phyloP scores from a whole-genome alignment of 2,113 vertebrate species.

The Sorex fumeus region DNA sequence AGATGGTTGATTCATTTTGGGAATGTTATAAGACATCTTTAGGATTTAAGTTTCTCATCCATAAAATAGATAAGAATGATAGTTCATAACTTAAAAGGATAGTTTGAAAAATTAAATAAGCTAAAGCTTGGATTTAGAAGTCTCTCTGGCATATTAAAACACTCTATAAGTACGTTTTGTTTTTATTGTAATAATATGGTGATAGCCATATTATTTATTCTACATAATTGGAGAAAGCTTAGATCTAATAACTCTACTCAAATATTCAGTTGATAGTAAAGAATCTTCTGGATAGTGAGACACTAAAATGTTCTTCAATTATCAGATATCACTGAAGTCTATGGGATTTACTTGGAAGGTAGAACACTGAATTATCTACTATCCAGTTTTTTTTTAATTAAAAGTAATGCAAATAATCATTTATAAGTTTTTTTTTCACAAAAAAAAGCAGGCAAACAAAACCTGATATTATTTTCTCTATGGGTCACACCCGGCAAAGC shows the following conservation, averaged over 20 bases:
- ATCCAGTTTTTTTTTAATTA: not conserved
- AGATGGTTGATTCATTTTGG: not conserved
- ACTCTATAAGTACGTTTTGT: not conserved
- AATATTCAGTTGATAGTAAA: not conserved
- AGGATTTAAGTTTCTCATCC: not conserved
- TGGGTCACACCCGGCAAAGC: too few relatives aligned
- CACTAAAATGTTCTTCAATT: not conserved
- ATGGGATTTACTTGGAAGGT: not conserved
- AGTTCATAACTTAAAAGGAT: not conserved
- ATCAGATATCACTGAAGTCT: not conserved
- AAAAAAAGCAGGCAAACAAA: not conserved
- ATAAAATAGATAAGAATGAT: not conserved
- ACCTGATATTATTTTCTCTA: too few relatives aligned
- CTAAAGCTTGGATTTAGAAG: not conserved
- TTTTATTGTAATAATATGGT: conserved; percentile 14
- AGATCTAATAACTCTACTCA: not conserved
- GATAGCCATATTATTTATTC: not conserved
- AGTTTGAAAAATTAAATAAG: not conserved
- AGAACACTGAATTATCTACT: not conserved
- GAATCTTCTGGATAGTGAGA: not conserved
- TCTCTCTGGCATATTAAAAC: not conserved
- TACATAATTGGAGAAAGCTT: not conserved
- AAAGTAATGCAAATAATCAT: not conserved
- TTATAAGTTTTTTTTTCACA: conserved; percentile 17
- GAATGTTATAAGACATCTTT: not conserved